Evolutionary conservation across 1,140 invertebrate species (phyloP).

Genomic region (Caenorhabditis remanei): DNA sequence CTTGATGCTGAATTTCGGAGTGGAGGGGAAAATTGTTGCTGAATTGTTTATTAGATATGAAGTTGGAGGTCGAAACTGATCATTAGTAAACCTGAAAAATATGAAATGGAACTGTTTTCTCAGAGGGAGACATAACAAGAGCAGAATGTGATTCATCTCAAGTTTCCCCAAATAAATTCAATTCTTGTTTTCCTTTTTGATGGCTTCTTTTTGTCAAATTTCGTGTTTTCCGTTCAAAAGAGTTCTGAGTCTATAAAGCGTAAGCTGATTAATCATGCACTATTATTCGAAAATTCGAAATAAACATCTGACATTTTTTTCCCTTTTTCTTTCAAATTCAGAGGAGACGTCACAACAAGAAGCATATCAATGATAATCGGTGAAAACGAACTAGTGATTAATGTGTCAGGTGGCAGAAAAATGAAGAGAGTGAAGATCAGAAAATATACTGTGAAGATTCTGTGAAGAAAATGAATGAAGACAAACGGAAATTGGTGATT

Average conservation of each 20-base stretch:
- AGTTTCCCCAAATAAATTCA: no score
- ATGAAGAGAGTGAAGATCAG: constrained; percentile 9
- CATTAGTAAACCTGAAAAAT: no score
- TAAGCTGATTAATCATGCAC: constrained; percentile 20
- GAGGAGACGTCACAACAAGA: constrained; percentile 41
- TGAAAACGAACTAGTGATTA: constrained; percentile 11
- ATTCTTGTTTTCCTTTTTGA: no score
- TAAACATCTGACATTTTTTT: constrained; percentile 22
- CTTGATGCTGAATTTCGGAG: not conserved
- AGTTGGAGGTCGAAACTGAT: no score
- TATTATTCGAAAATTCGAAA: not conserved
- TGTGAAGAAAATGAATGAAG: not conserved
- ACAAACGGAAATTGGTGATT: not conserved
- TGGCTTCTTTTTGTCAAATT: not conserved
- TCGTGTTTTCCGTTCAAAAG: not conserved
- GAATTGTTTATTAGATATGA: not conserved
- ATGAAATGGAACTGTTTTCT: no score
- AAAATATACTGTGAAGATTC: not conserved
- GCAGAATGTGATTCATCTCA: no score
- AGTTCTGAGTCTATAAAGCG: not conserved
- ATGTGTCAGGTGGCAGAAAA: constrained; percentile 6
- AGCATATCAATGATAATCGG: constrained; percentile 30
- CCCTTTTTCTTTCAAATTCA: not conserved
- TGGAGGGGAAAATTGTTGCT: not conserved
- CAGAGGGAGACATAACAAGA: no score